Base-by-base conservation (phyloP, 1,140 invertebrate genomes). In the Triops cancriformis region DNA sequence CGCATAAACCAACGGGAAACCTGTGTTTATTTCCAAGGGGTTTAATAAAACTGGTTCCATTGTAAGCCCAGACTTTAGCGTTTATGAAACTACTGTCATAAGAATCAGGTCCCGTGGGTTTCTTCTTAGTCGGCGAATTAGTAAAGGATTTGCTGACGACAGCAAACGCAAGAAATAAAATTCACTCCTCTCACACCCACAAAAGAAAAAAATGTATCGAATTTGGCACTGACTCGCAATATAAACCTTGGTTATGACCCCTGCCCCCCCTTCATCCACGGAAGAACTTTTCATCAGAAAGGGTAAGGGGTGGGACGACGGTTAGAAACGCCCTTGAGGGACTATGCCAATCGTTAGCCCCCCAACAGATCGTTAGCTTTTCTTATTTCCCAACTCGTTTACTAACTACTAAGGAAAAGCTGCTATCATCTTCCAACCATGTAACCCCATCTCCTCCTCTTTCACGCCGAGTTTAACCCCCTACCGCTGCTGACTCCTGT, bases 321-420 rank as follows among this genome's bases (percentile, higher is more conserved):
- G 9, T 37, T 37, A 64, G 45, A 14, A 23, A 12, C 18, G 23
- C 51, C 51, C 10, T 23, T 14, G 18, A 64, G 51, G 23, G 51
- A 64, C 51, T 64, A 18, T 23, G 51, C 51, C 51, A 64, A 64
- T 64, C 51, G 23, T 64, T 64, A 64, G 51, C 51, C 18, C 51
- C n/a, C n/a, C n/a, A n/a, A 64, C 51, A 64, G 51, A 64, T 64
- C 51, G 51, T 64, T 64, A 64, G 51, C 23, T 64, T 64, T 64
- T 64, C 51, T 23, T 64, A 64, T 64, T 64, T 23, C 23, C 23
- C 51, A n/a, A 64, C 51, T 64, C 23, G 51, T 14, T 64, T 64
- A 64, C 51, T 64, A 64, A 64, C 51, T 37, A 37, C 31, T 37
- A 37, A 37, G 51, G 51, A 23, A 64, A 64, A 64, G 23, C 51